Conservation (phyloP, 2,888 invertebrate genomes). For the Stenolophus ochropezus region DNA sequence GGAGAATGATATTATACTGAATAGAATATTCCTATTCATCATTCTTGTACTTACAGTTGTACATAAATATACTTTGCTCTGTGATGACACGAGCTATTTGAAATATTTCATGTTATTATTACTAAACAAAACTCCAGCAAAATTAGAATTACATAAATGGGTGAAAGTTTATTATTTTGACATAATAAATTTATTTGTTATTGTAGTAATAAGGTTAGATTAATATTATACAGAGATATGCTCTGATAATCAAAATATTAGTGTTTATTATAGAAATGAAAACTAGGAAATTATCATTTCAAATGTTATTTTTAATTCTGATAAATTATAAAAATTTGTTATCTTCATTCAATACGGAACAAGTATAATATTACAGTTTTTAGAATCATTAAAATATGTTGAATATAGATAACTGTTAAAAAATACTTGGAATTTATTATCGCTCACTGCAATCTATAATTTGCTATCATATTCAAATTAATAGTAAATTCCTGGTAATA, state of each 20-base stretch:
- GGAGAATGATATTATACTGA: neutral
- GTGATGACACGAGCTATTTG: neutral
- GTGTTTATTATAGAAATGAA: neutral
- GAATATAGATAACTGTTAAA: neutral
- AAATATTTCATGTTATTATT: neutral
- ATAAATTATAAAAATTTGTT: neutral
- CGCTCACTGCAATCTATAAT: constrained; percentile 4
- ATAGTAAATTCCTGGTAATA: neutral
- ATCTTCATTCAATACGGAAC: too few relatives aligned
- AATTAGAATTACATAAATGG: constrained; percentile 18
- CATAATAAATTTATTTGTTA: constrained; percentile 1
- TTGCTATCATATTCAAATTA: constrained; percentile 18
- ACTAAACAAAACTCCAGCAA: neutral
- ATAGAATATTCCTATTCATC: neutral
- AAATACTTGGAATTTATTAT: constrained; percentile 20
- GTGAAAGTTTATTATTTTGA: constrained; percentile 14
- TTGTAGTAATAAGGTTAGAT: constrained; percentile 11
- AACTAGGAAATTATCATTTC: neutral
- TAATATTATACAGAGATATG: constrained; percentile 19
- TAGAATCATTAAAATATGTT: neutral
- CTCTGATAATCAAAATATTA: constrained; percentile 12
- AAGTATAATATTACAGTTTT: too few relatives aligned
- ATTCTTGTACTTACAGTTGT: neutral
- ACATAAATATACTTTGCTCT: neutral
- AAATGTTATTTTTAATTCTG: neutral